Evolutionary conservation across 2,888 invertebrate genomes (phyloP).

Genomic region (Stegana nigrithorax): DNA sequence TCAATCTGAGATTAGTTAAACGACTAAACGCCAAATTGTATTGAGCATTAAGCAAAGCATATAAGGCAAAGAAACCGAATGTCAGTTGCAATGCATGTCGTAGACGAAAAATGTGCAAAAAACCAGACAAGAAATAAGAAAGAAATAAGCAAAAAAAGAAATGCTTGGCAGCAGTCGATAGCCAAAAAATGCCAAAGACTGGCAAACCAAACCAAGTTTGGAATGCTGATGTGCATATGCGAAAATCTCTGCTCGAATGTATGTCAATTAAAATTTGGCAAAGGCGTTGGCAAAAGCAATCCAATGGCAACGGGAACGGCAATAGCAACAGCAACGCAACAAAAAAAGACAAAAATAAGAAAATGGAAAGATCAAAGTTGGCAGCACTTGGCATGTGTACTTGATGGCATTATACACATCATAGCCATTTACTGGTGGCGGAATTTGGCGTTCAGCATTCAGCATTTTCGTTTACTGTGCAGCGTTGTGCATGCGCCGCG

Average conservation of each 20-base stretch:
- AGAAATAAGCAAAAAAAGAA: neutral
- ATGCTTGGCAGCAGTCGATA: too few species aligned
- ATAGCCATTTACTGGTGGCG: neutral
- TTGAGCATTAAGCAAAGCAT: too few species aligned
- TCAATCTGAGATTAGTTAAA: slow-evolving; percentile 7
- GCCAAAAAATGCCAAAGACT: too few species aligned
- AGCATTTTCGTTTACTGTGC: neutral
- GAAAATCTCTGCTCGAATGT: slow-evolving; percentile 14
- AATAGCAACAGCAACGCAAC: too few species aligned
- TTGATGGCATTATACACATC: neutral
- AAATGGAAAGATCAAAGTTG: neutral
- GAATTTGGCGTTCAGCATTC: too few species aligned
- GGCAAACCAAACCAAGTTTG: neutral
- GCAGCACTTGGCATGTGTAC: neutral
- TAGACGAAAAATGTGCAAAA: neutral
- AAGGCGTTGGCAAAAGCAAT: neutral
- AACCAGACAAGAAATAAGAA: neutral
- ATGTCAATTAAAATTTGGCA: slow-evolving; percentile 28
- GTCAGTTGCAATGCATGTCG: neutral
- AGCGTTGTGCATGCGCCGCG: neutral
- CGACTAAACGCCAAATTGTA: neutral
- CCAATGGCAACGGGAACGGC: neutral
- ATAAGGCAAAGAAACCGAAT: neutral
- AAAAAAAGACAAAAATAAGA: neutral
- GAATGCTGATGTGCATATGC: neutral